phyloP scores from a whole-genome alignment of 2,113 vertebrate species.

The Paedocypris sp. region DNA sequence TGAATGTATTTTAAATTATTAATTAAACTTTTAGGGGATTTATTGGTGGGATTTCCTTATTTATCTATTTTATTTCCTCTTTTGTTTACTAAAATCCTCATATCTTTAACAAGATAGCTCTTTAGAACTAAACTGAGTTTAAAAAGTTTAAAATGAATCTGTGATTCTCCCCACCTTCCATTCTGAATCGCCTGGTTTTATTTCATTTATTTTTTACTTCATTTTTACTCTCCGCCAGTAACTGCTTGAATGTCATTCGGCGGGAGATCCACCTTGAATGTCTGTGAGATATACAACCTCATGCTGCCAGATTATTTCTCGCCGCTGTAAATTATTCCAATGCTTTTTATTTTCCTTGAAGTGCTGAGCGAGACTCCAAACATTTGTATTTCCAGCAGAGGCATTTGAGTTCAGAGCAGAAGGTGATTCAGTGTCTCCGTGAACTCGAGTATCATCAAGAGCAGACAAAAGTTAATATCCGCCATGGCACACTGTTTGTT shows the following conservation, averaged over 20 bases:
- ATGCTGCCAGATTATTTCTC: not conserved
- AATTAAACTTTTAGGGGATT: too few species aligned
- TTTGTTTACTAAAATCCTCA: too few species aligned
- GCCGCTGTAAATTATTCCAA: not conserved
- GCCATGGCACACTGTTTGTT: too few species aligned
- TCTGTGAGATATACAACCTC: not conserved
- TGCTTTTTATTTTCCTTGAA: not conserved
- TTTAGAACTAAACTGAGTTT: too few species aligned
- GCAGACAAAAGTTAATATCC: slow-evolving; percentile 43
- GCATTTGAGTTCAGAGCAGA: slow-evolving; percentile 13
- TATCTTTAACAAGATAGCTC: too few species aligned
- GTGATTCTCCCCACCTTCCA: too few species aligned
- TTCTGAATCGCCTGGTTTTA: too few species aligned
- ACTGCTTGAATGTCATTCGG: not conserved
- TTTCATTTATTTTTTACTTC: too few species aligned
- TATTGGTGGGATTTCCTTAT: too few species aligned
- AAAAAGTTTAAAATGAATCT: too few species aligned
- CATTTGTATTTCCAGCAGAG: not conserved
- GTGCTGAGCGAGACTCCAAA: slow-evolving; percentile 10
- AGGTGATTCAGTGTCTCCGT: slow-evolving; percentile 23
- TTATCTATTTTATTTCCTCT: too few species aligned
- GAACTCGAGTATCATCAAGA: slow-evolving; percentile 23
- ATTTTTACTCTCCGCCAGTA: not conserved
- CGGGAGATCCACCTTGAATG: not conserved
- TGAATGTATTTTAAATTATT: too few species aligned